Evolutionary conservation across 2,888 invertebrate species (phyloP).

Genomic region (Diarsia mendica): DNA sequence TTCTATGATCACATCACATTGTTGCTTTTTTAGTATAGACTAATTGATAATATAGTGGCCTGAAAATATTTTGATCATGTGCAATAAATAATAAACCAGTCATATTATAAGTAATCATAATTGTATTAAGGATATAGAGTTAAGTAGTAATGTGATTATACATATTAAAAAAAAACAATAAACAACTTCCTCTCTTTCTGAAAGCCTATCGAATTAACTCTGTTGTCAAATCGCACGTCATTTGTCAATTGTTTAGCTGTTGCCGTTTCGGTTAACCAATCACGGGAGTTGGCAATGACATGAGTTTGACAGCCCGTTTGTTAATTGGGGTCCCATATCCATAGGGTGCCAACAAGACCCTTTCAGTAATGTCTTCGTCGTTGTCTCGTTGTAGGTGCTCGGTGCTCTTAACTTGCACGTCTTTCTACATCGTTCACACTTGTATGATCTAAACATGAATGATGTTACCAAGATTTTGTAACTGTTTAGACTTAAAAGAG

Average conservation of each 20-base stretch:
- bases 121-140: neutral
- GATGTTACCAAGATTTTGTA: no score
- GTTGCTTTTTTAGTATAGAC: neutral
- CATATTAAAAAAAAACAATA: neutral
- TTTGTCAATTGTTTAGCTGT: constrained; percentile 5
- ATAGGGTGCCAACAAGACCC: constrained; percentile 11
- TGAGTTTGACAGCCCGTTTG: constrained; percentile 20
- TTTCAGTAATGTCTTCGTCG: neutral
- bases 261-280: constrained; percentile 22
- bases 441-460: no score
- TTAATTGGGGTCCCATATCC: constrained; percentile 27
- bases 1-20: no score
- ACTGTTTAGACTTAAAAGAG: no score
- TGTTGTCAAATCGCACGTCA: neutral
- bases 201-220: neutral
- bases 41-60: neutral
- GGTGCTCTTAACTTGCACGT: no score
- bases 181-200: neutral
- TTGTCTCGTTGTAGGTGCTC: neutral
- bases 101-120: neutral
- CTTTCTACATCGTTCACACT: no score
- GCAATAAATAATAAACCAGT: neutral
- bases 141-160: neutral
- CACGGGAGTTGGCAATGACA: constrained; percentile 12
- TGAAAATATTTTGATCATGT: neutral